phyloP scores from a whole-genome alignment of 2,797 vertebrate genomes.

The Momotus momota region DNA sequence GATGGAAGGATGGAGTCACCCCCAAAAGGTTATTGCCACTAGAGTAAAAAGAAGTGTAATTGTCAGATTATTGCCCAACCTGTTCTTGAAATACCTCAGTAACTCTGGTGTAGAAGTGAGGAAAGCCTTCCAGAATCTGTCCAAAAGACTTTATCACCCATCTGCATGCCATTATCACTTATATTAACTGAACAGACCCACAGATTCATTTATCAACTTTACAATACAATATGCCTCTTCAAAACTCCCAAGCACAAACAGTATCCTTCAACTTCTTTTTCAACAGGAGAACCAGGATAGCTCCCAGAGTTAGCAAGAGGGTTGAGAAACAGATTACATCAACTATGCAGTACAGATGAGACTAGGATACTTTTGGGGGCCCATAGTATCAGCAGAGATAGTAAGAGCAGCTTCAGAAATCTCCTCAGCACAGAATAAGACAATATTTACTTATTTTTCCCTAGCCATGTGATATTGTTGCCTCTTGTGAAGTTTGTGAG shows the following conservation, averaged over 20 bases:
- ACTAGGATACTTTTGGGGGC: background rate
- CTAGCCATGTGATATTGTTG: background rate
- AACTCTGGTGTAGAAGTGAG: background rate
- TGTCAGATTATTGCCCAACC: background rate
- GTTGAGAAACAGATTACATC: background rate
- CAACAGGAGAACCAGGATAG: background rate
- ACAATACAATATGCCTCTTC: background rate
- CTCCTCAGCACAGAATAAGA: background rate
- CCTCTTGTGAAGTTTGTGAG: background rate
- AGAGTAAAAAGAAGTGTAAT: background rate
- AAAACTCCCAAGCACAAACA: background rate
- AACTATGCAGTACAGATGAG: background rate
- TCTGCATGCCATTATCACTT: background rate
- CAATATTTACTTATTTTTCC: background rate
- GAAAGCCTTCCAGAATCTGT: background rate
- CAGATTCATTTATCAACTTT: background rate
- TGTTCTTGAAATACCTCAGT: background rate
- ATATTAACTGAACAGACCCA: background rate
- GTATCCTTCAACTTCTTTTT: background rate
- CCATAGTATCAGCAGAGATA: background rate
- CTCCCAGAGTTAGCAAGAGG: background rate
- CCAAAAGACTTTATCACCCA: background rate
- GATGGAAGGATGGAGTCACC: background rate
- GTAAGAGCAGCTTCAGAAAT: background rate
- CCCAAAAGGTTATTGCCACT: background rate